Evolutionary conservation across 2,888 invertebrate genomes (phyloP), one percentile per base, ranked within the genome.

Genomic region (Mongoloraphidia duomilia): DNA sequence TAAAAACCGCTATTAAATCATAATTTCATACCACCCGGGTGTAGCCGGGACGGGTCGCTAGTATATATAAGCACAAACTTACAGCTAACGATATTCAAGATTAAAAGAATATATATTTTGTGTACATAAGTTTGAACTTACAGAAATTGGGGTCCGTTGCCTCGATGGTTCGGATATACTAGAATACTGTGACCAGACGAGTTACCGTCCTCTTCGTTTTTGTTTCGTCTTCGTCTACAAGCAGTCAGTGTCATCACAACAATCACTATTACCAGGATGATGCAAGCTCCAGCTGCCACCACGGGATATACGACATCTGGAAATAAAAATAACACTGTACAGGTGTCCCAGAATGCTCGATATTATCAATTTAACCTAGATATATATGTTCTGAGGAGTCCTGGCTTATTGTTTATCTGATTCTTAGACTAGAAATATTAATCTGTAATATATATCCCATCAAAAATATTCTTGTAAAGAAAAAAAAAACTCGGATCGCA

Each of bases 141-240:
- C 79, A 79, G 65, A 56, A 77, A 79, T 56, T 78, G 78, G 1
- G 79, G 75, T 1, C 72, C 70, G 8, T 70, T 61, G 17, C 59
- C 59, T 47, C 79, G 74, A 55, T 79, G 77, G 55, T 76, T 75
- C 8, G 79, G 79, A 63, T 78, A 79, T 53, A 79, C 77, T 45
- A 79, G 68, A 52, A 79, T 78, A 35, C 77, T 77, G 1, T 78
- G 74, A 0, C 74, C 74, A 8, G 71, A 69, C 57, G 72, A 71
- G 44, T 66, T 63, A 14, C 62, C 63, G 36, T 63, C 63, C 11
- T 55, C 52, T 14, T 53, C 53, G 50, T 66, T 66, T 55, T 72
- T 72, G 60, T 73, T 71, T 52, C 71, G 71, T 65, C 68, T 42
- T 67, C 70, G 55, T 71, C 70, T 68, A 65, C 51, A 12, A 36